Evolutionary conservation across 2,888 invertebrate species (phyloP).

Genomic region (Drosophila histrio): DNA sequence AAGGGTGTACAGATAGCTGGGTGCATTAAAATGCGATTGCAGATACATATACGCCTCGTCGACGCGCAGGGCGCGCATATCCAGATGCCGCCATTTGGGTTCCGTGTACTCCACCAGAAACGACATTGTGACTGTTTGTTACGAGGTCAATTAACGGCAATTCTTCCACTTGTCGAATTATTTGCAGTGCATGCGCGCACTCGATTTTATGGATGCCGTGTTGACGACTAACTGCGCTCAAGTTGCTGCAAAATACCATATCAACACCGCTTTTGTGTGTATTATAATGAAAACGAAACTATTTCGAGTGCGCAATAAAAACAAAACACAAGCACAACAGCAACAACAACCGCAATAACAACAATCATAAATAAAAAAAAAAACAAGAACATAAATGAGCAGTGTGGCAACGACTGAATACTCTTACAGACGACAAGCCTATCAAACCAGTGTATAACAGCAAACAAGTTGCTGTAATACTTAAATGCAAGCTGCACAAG

Average conservation of each 20-base stretch:
- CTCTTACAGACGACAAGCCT: background rate
- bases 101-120: conserved; percentile 86
- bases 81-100: conserved; percentile 86
- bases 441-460: background rate
- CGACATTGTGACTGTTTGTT: conserved; percentile 75
- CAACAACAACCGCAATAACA: conserved; percentile 20
- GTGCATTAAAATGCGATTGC: conserved; percentile 74
- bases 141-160: conserved; percentile 25
- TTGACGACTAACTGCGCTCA: conserved; percentile 60
- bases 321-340: conserved; percentile 46
- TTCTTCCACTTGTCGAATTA: conserved; percentile 16
- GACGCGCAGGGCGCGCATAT: conserved; percentile 86
- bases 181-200: conserved; percentile 36
- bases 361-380: conserved; percentile 18
- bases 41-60: conserved; percentile 88
- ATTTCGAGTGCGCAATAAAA: conserved; percentile 76
- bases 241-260: conserved; percentile 47
- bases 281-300: conserved; percentile 62
- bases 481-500: background rate
- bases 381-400: background rate
- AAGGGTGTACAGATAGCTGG: conserved; percentile 87
- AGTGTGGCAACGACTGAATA: background rate
- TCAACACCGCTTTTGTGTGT: conserved; percentile 42
- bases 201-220: conserved; percentile 24
- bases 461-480: background rate